Base-by-base conservation (phyloP, 2,113 vertebrate species). In the Pterophyllum scalare region DNA sequence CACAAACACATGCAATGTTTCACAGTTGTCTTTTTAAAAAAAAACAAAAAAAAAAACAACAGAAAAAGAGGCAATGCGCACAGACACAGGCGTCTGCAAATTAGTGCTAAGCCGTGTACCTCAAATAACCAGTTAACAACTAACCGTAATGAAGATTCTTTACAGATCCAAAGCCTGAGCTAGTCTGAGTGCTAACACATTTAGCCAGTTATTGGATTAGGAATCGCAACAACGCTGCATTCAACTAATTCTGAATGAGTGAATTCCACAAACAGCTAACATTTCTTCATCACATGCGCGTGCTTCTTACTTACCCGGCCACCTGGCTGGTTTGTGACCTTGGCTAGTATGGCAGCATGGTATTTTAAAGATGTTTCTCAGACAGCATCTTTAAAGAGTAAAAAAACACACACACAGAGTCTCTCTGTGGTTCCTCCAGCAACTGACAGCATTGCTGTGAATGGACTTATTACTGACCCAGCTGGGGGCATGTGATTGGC, bases 401-500 rank as follows among this genome's bases (percentile, higher is more conserved):
- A 7, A 72, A 49, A 52, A 1, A 31, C 10, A 12, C 43, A 72
- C 65, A 70, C 43, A 72, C 6, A 52, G 3, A 49, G 43, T 9
- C 17, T 72, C 46, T 72, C 46, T 72, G 6, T 52, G 67, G 17
- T 72, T 72, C 6, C 46, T 72, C 17, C 67, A 72, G 46, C 67
- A 31, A 52, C 26, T 52, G 26, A 31, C 67, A 54, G 46, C 26
- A 5, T 72, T 72, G 67, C 43, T 72, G 67, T 52, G 67, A 72
- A 72, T 54, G 67, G 67, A 31, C 52, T 17, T 72, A 31, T 72
- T 52, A 72, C 6, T 72, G 46, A 72, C 67, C 26, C 46, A 54
- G 67, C 19, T 72, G 46, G 46, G 46, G 19, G 67, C 19, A 72
- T 54, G 67, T 72, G 67, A 72, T 72, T 72, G 67, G 26, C 26